Percentiles rank a stretch among this genome's conserved stretches.
Evolutionary conservation across 1,140 invertebrate genomes (phyloP).

Genomic region (Diuraphis noxia): DNA sequence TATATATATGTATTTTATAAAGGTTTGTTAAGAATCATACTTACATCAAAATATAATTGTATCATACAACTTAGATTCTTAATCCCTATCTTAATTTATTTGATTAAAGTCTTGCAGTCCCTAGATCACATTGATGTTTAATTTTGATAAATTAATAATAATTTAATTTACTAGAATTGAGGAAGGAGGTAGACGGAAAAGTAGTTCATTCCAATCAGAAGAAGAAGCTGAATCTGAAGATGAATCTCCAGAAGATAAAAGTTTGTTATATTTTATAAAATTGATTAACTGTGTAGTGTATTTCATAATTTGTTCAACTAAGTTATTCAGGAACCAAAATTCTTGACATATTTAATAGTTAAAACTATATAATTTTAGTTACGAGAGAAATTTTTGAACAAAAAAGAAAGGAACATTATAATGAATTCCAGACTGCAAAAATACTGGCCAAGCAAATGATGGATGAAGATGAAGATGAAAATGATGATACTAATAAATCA

Average conservation of each 20-base stretch:
- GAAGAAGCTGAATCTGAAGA: conserved; percentile 68
- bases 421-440: conserved; percentile 93
- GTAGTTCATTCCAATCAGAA: conserved; percentile 16
- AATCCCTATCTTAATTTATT: neutral
- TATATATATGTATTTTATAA: neutral
- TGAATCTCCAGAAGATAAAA: conserved; percentile 67
- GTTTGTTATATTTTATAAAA: conserved; percentile 58
- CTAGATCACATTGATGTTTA: neutral
- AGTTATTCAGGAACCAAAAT: neutral
- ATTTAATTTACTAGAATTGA: conserved; percentile 45
- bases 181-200: conserved; percentile 6
- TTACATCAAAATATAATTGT: neutral
- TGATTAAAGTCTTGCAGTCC: neutral
- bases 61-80: neutral
- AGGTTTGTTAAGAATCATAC: neutral
- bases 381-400: conserved; percentile 80
- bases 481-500: conserved; percentile 67
- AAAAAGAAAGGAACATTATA: conserved; percentile 95
- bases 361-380: conserved; percentile 62
- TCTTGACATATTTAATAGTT: neutral
- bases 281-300: neutral
- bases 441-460: conserved; percentile 85
- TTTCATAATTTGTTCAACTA: neutral
- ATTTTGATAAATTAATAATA: neutral
- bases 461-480: conserved; percentile 85